These are phyloP conservation scores for Chydorus sphaericus DNA, from an alignment of 2,888 invertebrate species.

Conservation along the genomic window DNA sequence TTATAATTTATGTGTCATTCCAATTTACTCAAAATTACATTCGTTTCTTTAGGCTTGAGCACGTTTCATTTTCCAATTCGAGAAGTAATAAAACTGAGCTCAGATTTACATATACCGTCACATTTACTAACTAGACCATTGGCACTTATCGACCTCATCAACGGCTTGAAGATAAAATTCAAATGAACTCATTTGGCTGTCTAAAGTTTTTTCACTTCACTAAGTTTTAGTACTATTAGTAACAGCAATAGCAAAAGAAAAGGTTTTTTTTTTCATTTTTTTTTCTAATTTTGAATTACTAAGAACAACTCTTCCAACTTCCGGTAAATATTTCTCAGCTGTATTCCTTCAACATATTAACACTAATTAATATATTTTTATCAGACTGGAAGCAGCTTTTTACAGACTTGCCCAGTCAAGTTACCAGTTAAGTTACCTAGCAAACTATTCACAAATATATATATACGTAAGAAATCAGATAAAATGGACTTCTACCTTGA, in stretches of 20 bases:
- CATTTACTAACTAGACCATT: slow-evolving; percentile 72
- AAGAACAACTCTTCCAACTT: slow-evolving; percentile 56
- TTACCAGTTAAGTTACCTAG: slow-evolving; percentile 76
- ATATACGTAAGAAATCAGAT: slow-evolving; percentile 86
- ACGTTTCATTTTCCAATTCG: too few relatives aligned
- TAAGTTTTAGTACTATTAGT: too few relatives aligned
- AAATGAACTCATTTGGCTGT: slow-evolving; percentile 79
- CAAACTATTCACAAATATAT: slow-evolving; percentile 74
- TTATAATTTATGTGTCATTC: too few relatives aligned
- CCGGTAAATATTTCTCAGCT: slow-evolving; percentile 30
- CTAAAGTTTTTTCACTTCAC: slow-evolving; percentile 82
- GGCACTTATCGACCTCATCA: slow-evolving; percentile 72
- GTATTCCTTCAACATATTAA: background rate
- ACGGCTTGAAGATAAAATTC: slow-evolving; percentile 69
- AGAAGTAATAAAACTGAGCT: slow-evolving; percentile 5
- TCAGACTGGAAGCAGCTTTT: slow-evolving; percentile 80
- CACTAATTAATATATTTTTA: slow-evolving; percentile 13
- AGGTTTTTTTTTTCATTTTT: too few relatives aligned
- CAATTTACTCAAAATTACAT: too few relatives aligned
- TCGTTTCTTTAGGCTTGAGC: too few relatives aligned
- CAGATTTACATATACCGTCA: slow-evolving; percentile 44
- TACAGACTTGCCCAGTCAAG: slow-evolving; percentile 84
- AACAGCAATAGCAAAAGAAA: too few relatives aligned
- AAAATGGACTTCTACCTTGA: slow-evolving; percentile 93
- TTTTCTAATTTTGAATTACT: slow-evolving; percentile 71